Conservation (phyloP, 2,797 vertebrate species). For the Hippocampus kuda region DNA sequence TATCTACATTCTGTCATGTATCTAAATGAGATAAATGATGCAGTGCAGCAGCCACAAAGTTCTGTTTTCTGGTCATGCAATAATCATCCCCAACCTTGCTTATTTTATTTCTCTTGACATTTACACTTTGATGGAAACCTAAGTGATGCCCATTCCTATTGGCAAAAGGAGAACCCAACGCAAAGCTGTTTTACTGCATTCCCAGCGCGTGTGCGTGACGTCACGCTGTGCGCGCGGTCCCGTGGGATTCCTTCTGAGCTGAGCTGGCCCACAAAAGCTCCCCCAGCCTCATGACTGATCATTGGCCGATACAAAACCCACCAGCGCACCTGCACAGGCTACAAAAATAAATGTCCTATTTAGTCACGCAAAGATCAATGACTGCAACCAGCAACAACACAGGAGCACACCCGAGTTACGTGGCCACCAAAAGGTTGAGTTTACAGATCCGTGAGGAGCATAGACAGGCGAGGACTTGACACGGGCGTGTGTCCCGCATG, state of each 20-base stretch:
- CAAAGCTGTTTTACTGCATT: not conserved
- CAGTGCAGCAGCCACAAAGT: not conserved
- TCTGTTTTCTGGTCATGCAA: not conserved
- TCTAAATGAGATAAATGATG: not conserved
- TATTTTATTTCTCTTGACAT: not conserved
- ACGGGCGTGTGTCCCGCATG: slow-evolving; percentile 39
- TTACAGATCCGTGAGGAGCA: not conserved
- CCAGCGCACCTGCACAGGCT: slow-evolving; percentile 47
- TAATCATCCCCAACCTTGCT: too few species aligned
- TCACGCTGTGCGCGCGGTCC: slow-evolving; percentile 1
- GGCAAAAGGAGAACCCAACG: not conserved
- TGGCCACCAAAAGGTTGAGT: slow-evolving; percentile 4
- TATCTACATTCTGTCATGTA: not conserved
- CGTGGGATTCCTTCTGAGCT: slow-evolving; percentile 38
- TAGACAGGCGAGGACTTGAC: not conserved
- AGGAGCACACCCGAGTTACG: slow-evolving; percentile 11
- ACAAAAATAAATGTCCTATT: slow-evolving; percentile 65
- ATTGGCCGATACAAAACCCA: slow-evolving; percentile 45
- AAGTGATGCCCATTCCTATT: not conserved
- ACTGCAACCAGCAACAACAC: slow-evolving; percentile 24
- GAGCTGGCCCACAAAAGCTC: slow-evolving; percentile 44
- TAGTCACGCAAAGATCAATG: slow-evolving; percentile 58
- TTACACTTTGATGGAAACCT: not conserved
- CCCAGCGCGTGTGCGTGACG: slow-evolving; percentile 4
- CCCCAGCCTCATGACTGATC: slow-evolving; percentile 55